These are phyloP conservation scores for Xenops minutus DNA, from an alignment of 2,797 vertebrate genomes.

Conservation along the genomic window DNA sequence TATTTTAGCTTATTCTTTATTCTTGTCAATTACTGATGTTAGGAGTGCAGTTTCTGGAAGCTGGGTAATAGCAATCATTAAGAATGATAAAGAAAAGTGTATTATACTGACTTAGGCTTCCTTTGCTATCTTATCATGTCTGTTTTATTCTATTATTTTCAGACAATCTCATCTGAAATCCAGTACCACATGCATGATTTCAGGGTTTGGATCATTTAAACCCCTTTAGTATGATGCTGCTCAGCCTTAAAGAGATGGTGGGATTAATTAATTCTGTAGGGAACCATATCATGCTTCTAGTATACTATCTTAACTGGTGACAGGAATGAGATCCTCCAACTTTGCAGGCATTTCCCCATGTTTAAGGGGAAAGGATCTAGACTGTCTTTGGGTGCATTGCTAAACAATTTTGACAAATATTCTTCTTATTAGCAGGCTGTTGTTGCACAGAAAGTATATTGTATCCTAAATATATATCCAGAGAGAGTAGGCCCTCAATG, in stretches of 20 bases:
- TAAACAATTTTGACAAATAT: background rate
- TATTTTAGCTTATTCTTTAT: constrained; percentile 6
- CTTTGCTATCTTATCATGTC: background rate
- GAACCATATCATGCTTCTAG: background rate
- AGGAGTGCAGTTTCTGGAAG: background rate
- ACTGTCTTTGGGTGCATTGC: background rate
- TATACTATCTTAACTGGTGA: background rate
- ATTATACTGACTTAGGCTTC: background rate
- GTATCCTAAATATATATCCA: background rate
- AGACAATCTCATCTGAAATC: background rate
- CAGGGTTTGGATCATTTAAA: background rate
- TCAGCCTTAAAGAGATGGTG: background rate
- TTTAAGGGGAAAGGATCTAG: background rate
- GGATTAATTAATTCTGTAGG: background rate
- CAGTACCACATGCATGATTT: background rate
- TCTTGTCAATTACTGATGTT: constrained; percentile 13
- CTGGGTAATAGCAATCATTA: background rate
- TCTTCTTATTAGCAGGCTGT: background rate
- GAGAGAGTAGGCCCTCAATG: background rate
- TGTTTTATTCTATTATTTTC: background rate
- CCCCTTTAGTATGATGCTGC: background rate
- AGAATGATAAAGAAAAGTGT: background rate
- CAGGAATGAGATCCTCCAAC: background rate
- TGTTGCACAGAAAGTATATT: background rate
- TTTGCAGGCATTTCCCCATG: background rate